Evolutionary conservation across 37 sponge, comb jelly and placozoan species (phyloP).

Genomic region (Mnemiopsis leidyi): DNA sequence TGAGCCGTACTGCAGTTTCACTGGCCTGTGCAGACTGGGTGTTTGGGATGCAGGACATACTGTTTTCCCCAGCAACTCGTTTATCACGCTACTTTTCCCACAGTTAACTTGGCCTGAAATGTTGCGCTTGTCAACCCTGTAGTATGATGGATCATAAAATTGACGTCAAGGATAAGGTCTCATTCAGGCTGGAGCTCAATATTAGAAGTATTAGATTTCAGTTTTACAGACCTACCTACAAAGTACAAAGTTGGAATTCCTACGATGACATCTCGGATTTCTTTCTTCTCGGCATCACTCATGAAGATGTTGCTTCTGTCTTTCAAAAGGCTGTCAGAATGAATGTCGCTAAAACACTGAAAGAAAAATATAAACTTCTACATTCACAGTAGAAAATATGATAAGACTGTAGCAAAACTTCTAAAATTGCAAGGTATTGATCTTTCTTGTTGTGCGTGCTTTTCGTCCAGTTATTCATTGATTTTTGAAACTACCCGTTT

Average conservation of each 20-base stretch:
- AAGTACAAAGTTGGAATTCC: slow-evolving; percentile 42
- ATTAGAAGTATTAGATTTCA: no score
- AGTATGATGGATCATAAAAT: no score
- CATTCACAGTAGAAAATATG: no score
- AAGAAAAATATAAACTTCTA: no score
- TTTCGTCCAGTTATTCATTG: no score
- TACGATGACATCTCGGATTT: neutral
- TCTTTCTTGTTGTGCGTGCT: no score
- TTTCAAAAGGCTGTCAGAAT: slow-evolving; percentile 12
- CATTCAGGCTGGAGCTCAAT: no score
- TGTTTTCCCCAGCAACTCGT: slow-evolving; percentile 47
- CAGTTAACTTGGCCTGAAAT: slow-evolving; percentile 16
- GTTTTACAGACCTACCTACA: neutral
- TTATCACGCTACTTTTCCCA: slow-evolving; percentile 40
- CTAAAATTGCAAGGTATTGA: no score
- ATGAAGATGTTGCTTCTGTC: neutral
- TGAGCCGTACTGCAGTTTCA: slow-evolving; percentile 31
- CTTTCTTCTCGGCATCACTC: slow-evolving; percentile 36
- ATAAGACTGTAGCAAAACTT: no score
- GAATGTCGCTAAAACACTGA: slow-evolving; percentile 50
- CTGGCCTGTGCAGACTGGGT: slow-evolving; percentile 18
- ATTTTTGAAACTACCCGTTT: no score
- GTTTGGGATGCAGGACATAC: slow-evolving; percentile 44
- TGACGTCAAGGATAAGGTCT: no score
- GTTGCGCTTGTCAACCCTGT: no score